Percentiles rank a stretch among this genome's conserved stretches.
phyloP scores from a whole-genome alignment of 2,888 invertebrate species.

The Chironomus tentans region DNA sequence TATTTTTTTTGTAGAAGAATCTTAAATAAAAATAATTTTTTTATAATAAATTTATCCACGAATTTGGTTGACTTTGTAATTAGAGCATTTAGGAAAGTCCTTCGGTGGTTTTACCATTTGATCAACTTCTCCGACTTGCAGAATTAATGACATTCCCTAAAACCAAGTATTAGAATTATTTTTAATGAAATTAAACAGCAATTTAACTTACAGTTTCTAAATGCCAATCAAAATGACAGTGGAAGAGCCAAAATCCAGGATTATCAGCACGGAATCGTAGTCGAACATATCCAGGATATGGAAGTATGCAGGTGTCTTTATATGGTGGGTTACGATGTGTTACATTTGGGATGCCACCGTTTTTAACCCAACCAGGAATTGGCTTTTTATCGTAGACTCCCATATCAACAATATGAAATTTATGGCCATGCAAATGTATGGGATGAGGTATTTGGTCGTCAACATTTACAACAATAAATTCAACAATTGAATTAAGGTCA shows the following conservation, averaged over 20 bases:
- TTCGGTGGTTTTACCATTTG: slow-evolving; percentile 59
- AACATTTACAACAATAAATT: slow-evolving; percentile 29
- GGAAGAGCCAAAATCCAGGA: slow-evolving; percentile 36
- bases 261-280: slow-evolving; percentile 35
- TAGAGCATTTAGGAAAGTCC: slow-evolving; percentile 15
- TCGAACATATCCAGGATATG: slow-evolving; percentile 36
- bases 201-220: slow-evolving; percentile 34
- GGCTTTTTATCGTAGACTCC: slow-evolving; percentile 12
- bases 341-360: not conserved
- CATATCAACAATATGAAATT: slow-evolving; percentile 34
- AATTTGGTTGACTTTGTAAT: not conserved
- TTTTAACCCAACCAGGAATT: not conserved
- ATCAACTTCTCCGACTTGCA: slow-evolving; percentile 44
- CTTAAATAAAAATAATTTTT: too few relatives aligned
- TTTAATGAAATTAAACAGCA: slow-evolving; percentile 26
- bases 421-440: slow-evolving; percentile 39
- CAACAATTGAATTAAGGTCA: slow-evolving; percentile 32
- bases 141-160: slow-evolving; percentile 34
- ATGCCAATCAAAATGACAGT: slow-evolving; percentile 36
- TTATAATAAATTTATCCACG: not conserved
- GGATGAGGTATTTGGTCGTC: slow-evolving; percentile 33
- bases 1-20: too few relatives aligned
- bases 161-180: not conserved
- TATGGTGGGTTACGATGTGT: slow-evolving; percentile 30
- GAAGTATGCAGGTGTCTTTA: slow-evolving; percentile 38